These are phyloP conservation scores for Setophaga coronata DNA, from an alignment of 2,113 vertebrate genomes.

Conservation along the genomic window DNA sequence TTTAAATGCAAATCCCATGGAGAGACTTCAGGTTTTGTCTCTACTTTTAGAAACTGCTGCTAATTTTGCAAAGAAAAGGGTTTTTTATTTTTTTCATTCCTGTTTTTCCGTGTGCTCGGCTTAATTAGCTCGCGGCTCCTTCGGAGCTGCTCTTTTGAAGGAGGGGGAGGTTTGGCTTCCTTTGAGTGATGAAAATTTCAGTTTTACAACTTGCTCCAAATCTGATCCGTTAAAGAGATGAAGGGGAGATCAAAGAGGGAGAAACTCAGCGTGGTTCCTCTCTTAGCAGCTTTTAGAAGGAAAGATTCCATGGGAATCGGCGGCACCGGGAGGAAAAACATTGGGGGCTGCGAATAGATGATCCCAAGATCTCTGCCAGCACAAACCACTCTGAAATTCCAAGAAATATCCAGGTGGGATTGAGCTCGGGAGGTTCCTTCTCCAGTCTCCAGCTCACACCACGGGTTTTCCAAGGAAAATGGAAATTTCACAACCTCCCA, in stretches of 20 bases:
- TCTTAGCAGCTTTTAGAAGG: neutral
- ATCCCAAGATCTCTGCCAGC: neutral
- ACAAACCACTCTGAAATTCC: accelerated
- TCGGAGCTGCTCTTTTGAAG: neutral
- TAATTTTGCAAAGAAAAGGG: slow-evolving; percentile 3
- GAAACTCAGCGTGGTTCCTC: neutral
- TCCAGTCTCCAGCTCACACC: neutral
- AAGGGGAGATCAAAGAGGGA: neutral
- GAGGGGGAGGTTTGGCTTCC: neutral
- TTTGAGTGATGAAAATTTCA: neutral
- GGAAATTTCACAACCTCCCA: neutral
- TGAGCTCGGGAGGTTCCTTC: neutral
- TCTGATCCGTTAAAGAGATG: neutral
- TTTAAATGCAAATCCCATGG: slow-evolving; percentile 70
- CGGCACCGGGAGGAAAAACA: accelerated
- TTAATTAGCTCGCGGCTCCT: slow-evolving; percentile 36
- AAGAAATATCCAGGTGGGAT: neutral
- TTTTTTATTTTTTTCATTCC: slow-evolving; percentile 27
- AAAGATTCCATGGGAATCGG: neutral
- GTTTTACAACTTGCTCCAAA: neutral
- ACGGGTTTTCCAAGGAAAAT: neutral
- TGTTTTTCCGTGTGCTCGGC: neutral
- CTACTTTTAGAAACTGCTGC: slow-evolving; percentile 44
- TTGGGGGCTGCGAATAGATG: accelerated
- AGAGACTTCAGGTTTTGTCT: slow-evolving; percentile 40